Percentiles rank a stretch among this genome's conserved stretches.
Evolutionary conservation across 2,113 vertebrate species (phyloP).

Genomic region (Atractosteus spatula): DNA sequence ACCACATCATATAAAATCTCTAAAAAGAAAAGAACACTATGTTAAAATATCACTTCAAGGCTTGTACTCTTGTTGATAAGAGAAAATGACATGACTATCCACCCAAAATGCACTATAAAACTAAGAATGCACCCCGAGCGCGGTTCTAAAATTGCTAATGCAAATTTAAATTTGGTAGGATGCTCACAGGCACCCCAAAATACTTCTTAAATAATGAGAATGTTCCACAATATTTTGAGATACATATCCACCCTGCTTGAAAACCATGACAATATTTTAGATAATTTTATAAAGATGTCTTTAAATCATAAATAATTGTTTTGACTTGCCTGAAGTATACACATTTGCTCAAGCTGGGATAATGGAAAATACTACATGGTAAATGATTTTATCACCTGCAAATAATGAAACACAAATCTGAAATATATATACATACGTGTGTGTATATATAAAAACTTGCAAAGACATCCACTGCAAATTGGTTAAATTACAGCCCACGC

Average conservation of each 20-base stretch:
- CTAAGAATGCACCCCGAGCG: constrained; percentile 23
- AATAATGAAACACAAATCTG: constrained; percentile 42
- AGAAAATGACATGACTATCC: constrained; percentile 31
- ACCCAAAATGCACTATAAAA: constrained; percentile 34
- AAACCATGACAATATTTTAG: too few relatives aligned
- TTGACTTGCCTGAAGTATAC: constrained; percentile 52
- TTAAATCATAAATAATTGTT: constrained; percentile 54
- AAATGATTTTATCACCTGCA: constrained; percentile 42
- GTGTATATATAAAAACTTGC: constrained; percentile 46
- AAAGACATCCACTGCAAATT: constrained; percentile 34
- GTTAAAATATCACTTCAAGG: constrained; percentile 1
- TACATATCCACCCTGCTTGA: too few relatives aligned
- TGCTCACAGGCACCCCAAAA: too few relatives aligned
- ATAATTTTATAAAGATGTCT: constrained; percentile 41
- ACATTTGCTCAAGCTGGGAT: constrained; percentile 46
- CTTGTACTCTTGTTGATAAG: constrained; percentile 24
- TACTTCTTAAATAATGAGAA: too few relatives aligned
- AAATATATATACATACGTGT: constrained; percentile 17
- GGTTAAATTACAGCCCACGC: neutral
- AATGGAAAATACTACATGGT: constrained; percentile 40
- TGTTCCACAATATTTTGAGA: too few relatives aligned
- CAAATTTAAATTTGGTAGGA: too few relatives aligned
- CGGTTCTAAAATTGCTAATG: neutral
- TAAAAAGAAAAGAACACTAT: constrained; percentile 13
- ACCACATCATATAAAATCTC: constrained; percentile 34